Evolutionary conservation across 2,888 invertebrate species (phyloP), one percentile per base, ranked within the genome.

Genomic region (Stenodema calcarata): DNA sequence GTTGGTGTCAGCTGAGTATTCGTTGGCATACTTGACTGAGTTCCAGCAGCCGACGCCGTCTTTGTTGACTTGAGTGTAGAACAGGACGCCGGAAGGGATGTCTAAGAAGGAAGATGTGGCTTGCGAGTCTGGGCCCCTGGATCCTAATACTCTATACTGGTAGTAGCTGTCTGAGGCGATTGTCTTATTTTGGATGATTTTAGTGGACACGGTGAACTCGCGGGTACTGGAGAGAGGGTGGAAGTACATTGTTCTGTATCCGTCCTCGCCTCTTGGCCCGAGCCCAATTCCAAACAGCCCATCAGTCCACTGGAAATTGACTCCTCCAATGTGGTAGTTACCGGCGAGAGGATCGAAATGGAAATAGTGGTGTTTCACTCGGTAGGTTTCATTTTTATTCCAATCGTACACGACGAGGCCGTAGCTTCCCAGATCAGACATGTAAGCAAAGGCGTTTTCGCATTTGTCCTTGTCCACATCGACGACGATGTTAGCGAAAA

Each of bases 41-140:
- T 96, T 94, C 96, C 96, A 96, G 90, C 96, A 96, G 70, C 95
- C 95, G 0, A 97, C 91, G 18, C 94, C 94, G 90, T 96, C 95
- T 86, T 94, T 93, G 81, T 95, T 94, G 0, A 96, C 95, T 92
- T 95, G 95, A 0, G 95, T 95, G 89, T 96, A 95, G 91, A 96
- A 96, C 87, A 96, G 91, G 12, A 95, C 94, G 41, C 93, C 94
- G 0, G 94, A 94, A 88, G 93, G 92, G 78, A 93, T 92, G 90
- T 96, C 96, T 89, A 94, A 94, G 90, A 93, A 93, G 88, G 95
- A 95, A 6, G 95, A 93, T 0, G 96, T 95, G 0, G 96, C 94
- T 91, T 96, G 96, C 0, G 94, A 94, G 83, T 93, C 92, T 86
- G 92, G 93, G 47, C 96, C 96, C 90, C 95, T 93, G 89, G 94